These are phyloP conservation scores for Cavia aperea DNA, from an alignment of 2,113 vertebrate genomes.

Conservation along the genomic window DNA sequence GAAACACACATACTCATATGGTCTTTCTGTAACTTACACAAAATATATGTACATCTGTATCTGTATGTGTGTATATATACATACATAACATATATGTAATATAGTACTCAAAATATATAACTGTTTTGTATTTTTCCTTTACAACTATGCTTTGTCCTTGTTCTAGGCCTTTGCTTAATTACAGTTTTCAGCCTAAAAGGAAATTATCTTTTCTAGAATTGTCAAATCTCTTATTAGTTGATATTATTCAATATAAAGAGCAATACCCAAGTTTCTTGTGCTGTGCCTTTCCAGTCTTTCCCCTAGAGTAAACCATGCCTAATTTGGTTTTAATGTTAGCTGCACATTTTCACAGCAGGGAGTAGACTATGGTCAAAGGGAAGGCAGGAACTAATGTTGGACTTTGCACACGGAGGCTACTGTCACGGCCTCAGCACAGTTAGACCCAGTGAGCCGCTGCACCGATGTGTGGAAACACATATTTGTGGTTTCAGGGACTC, in stretches of 20 bases:
- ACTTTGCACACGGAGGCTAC: background rate
- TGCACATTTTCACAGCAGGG: too few relatives aligned
- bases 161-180: background rate
- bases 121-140: background rate
- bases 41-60: background rate
- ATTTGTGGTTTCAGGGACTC: background rate
- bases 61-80: too few relatives aligned
- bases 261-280: background rate
- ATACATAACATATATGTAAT: background rate
- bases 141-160: background rate
- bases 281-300: background rate
- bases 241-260: background rate
- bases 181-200: background rate
- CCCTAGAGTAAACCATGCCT: background rate
- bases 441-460: background rate
- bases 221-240: background rate
- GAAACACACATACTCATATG: background rate
- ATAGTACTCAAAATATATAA: background rate
- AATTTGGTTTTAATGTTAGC: background rate
- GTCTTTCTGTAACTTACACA: background rate
- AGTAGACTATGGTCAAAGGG: too few relatives aligned
- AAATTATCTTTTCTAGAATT: background rate
- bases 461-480: background rate
- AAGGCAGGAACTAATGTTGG: background rate
- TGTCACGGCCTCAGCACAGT: too few relatives aligned